Base-by-base conservation (phyloP, 2,888 invertebrate species). In the Harpalus rufipes region DNA sequence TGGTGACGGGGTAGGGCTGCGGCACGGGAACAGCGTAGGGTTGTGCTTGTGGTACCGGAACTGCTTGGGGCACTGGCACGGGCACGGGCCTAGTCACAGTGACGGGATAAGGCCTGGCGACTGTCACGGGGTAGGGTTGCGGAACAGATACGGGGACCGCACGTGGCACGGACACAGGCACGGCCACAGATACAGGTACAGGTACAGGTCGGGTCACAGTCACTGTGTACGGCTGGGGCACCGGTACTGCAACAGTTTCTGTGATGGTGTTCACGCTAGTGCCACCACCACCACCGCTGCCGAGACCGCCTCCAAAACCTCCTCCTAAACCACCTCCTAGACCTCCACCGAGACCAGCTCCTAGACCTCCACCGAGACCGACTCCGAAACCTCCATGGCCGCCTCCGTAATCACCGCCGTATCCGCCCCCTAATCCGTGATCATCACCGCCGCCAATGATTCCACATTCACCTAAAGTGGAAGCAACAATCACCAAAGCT, bases 1-100 rank as follows among this genome's bases (percentile, higher is more conserved):
- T 76, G 10, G 85, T 85, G 14, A 85, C 85, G 41, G 80, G 79
- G 59, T 85, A 85, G n/a, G 85, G 85, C 63, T 85, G 85, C 3
- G 85, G 85, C 44, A 80, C 80, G 51, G 65, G 16, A 58, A 85
- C 85, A n/a, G 85, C 56, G 41, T 39, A 21, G 21, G 80, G 80
- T 32, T 80, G 80, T 18, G 21, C 68, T 14, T 18, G 18, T 1
- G 80, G 58, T 7, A 80, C 80, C 10, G 85, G 85, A 4, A 85
- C 59, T 25, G 84, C 21, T 6, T 78, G 32, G 14, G 85, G 58
- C 32, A 72, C 68, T 10, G 65, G 68, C 25, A 80, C 79, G 18
- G 85, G 80, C 39, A 72, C 68, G 10, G 85, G 68, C 7, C 80
- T 56, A 68, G 32, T 85, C 32, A 85, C 85, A 32, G 25, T 56